These are phyloP conservation scores for Steinernema scapterisci DNA, from an alignment of 2,888 invertebrate genomes.

Conservation along the genomic window DNA sequence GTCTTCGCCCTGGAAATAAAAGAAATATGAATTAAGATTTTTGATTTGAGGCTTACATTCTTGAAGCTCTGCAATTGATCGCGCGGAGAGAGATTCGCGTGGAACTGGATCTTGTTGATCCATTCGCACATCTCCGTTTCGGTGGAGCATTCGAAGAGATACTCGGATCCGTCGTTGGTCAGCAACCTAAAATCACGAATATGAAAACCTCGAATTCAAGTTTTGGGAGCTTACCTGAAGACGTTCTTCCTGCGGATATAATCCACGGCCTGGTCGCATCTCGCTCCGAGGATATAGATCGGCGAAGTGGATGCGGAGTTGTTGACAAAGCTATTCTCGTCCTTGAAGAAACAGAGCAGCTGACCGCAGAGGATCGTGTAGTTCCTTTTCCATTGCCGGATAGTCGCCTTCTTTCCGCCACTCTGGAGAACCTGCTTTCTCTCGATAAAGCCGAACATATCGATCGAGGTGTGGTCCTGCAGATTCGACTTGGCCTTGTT, in stretches of 20 bases:
- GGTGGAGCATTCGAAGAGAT: constrained; percentile 81
- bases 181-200: constrained; percentile 73
- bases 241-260: constrained; percentile 94
- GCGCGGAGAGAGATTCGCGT: constrained; percentile 83
- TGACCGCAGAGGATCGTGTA: constrained; percentile 95
- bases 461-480: constrained; percentile 14
- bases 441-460: constrained; percentile 78
- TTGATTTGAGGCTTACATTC: background rate
- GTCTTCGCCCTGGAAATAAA: background rate
- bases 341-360: constrained; percentile 91
- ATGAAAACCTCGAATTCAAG: background rate
- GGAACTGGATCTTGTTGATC: constrained; percentile 82
- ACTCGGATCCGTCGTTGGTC: constrained; percentile 89
- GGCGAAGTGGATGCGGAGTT: constrained; percentile 74
- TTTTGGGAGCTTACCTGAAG: constrained; percentile 71
- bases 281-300: constrained; percentile 74
- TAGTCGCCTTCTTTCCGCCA: constrained; percentile 90
- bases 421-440: constrained; percentile 91
- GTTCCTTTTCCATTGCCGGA: constrained; percentile 91
- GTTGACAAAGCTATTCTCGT: constrained; percentile 84
- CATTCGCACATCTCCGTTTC: constrained; percentile 72
- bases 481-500: constrained; percentile 38
- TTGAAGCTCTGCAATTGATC: constrained; percentile 53
- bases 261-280: constrained; percentile 79
- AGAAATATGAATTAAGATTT: background rate